Conservation (phyloP, 37 sponge, comb jelly and placozoan genomes). For the Oscarella lobularis region DNA sequence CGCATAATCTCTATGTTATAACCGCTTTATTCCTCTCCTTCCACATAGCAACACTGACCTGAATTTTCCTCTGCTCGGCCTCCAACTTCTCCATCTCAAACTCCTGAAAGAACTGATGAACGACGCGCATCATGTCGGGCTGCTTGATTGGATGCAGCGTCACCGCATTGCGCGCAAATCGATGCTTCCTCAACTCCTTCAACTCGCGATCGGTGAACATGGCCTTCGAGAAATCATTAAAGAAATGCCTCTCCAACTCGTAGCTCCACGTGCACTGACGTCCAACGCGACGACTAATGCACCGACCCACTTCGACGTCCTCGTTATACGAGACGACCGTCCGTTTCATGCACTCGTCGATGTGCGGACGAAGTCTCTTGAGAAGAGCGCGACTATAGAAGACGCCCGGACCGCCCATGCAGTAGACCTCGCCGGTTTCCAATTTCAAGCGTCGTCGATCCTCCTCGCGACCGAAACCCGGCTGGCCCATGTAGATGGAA, state of each 20-base stretch:
- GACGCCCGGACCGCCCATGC: slow-evolving; percentile 45
- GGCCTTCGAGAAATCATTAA: background rate
- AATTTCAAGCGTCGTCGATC: slow-evolving; percentile 22
- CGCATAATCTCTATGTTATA: too few species aligned
- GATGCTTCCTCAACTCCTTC: background rate
- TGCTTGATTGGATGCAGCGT: slow-evolving; percentile 6
- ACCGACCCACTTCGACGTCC: slow-evolving; percentile 68
- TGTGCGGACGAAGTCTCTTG: slow-evolving; percentile 15
- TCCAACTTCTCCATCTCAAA: background rate
- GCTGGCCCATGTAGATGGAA: slow-evolving; percentile 31
- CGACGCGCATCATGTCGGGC: background rate
- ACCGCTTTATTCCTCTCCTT: too few species aligned
- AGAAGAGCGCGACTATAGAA: slow-evolving; percentile 32
- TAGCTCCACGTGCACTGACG: slow-evolving; percentile 43
- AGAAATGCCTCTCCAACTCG: slow-evolving; percentile 24
- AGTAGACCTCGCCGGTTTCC: slow-evolving; percentile 28
- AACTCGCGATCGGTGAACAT: background rate
- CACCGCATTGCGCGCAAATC: background rate
- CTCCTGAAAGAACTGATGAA: background rate
- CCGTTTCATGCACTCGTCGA: slow-evolving; percentile 28
- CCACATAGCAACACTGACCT: too few species aligned
- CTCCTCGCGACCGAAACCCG: slow-evolving; percentile 24
- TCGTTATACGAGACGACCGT: slow-evolving; percentile 45
- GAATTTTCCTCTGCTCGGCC: background rate
- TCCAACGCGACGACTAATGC: slow-evolving; percentile 43